A percentile compares a stretch with the other conserved stretches of the same genome.
Evolutionary conservation across 2,113 vertebrate species (phyloP).

Genomic region (Ciconia boyciana): DNA sequence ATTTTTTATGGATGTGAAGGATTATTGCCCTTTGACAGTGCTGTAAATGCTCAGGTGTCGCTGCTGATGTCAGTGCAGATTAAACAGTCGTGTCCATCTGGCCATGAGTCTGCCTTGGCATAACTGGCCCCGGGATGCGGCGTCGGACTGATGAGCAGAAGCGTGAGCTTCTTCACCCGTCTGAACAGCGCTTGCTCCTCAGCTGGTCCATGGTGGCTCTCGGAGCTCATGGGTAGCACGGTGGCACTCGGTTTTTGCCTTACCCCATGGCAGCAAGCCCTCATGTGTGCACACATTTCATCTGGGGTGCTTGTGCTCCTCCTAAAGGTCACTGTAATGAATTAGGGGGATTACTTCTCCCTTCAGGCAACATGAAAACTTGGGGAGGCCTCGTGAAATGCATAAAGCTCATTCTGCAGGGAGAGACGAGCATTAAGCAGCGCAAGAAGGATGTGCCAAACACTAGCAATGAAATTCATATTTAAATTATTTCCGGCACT

Average conservation of each 20-base stretch:
- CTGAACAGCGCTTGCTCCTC: neutral
- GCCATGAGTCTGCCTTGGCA: neutral
- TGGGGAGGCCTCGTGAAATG: neutral
- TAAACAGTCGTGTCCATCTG: neutral
- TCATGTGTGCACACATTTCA: neutral
- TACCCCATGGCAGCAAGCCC: neutral
- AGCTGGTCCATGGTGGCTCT: neutral
- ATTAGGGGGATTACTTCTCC: neutral
- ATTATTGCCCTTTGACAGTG: neutral
- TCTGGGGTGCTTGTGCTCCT: neutral
- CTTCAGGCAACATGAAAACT: neutral
- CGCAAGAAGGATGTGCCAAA: neutral
- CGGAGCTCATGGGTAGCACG: fast-evolving
- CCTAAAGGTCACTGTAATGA: neutral
- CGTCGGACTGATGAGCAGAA: fast-evolving
- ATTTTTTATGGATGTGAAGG: neutral
- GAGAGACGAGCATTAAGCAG: neutral
- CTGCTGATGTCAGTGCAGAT: neutral
- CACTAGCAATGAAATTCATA: neutral
- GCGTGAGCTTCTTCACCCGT: neutral
- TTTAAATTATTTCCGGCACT: neutral
- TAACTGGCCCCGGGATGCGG: neutral
- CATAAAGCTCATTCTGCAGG: neutral
- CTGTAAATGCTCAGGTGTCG: neutral
- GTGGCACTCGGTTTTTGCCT: neutral